Conservation (phyloP, 2,888 invertebrate species). For the Clepsis dumicolana region DNA sequence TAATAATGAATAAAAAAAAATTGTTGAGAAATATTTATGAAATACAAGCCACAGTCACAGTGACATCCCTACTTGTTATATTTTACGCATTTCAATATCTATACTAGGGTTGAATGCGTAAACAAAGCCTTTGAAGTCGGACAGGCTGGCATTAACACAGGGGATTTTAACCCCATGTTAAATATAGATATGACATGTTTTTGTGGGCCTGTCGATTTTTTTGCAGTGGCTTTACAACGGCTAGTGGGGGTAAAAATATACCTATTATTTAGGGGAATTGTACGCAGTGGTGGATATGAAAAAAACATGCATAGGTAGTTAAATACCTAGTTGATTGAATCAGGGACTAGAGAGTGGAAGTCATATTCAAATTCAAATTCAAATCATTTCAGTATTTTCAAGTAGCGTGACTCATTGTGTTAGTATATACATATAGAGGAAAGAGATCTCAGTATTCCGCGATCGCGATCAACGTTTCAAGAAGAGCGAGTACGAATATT, state of each 20-base stretch:
- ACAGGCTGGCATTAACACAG: conserved; percentile 34
- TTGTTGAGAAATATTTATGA: no score
- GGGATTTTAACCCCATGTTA: conserved; percentile 25
- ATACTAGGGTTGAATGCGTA: conserved; percentile 54
- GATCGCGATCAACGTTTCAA: no score
- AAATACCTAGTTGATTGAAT: no score
- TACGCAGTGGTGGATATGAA: background rate
- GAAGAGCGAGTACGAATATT: no score
- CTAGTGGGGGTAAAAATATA: background rate
- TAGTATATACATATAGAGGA: no score
- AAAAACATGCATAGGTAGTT: background rate
- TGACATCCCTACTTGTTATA: conserved; percentile 26
- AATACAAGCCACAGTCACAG: no score
- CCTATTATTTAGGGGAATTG: background rate
- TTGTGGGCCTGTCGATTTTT: conserved; percentile 22
- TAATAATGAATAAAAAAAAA: no score
- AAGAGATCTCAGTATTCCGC: no score
- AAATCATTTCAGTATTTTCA: no score
- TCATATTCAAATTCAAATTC: no score
- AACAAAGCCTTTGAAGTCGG: conserved; percentile 57
- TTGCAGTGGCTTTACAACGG: background rate
- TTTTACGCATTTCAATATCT: conserved; percentile 51
- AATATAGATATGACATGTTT: conserved; percentile 28
- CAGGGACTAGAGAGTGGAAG: no score
- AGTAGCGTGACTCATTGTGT: no score